These are phyloP conservation scores for Eupithecia vulgata DNA, from an alignment of 2,888 invertebrate genomes.

Conservation along the genomic window DNA sequence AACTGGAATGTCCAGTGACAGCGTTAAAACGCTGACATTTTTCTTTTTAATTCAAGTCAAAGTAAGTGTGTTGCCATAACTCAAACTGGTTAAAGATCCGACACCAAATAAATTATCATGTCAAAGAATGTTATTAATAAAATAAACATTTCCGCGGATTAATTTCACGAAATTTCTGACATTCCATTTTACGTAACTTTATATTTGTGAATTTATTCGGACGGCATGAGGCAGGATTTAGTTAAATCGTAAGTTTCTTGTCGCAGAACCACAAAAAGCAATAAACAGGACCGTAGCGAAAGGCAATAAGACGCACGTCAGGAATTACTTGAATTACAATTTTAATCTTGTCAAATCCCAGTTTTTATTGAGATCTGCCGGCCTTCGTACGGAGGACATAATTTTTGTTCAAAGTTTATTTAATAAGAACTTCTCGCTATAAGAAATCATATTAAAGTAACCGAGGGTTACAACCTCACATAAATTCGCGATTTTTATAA, in stretches of 20 bases:
- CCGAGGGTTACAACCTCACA: slow-evolving; percentile 61
- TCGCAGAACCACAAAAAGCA: slow-evolving; percentile 58
- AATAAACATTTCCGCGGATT: slow-evolving; percentile 26
- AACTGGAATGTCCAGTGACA: slow-evolving; percentile 18
- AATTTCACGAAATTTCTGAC: slow-evolving; percentile 18
- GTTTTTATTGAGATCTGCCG: slow-evolving; percentile 77
- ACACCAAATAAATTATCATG: slow-evolving; percentile 15
- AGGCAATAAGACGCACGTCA: slow-evolving; percentile 81
- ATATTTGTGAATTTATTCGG: slow-evolving; percentile 15
- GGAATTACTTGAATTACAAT: slow-evolving; percentile 82
- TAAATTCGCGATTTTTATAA: slow-evolving; percentile 81
- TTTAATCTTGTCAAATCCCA: slow-evolving; percentile 83
- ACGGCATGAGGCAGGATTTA: slow-evolving; percentile 58
- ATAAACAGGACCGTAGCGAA: slow-evolving; percentile 70
- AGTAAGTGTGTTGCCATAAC: slow-evolving; percentile 1
- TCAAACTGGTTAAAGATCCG: slow-evolving; percentile 14
- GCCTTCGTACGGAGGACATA: slow-evolving; percentile 68
- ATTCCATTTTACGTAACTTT: slow-evolving; percentile 11
- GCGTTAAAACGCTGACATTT: slow-evolving; percentile 12
- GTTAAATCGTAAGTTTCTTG: slow-evolving; percentile 53
- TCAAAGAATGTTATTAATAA: slow-evolving; percentile 8
- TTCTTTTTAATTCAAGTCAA: slow-evolving; percentile 16
- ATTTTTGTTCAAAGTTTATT: slow-evolving; percentile 81
- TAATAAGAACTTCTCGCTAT: slow-evolving; percentile 75
- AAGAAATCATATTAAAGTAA: slow-evolving; percentile 77